phyloP scores from a whole-genome alignment of 2,888 invertebrate genomes.

The Zhengitettix transpicula region DNA sequence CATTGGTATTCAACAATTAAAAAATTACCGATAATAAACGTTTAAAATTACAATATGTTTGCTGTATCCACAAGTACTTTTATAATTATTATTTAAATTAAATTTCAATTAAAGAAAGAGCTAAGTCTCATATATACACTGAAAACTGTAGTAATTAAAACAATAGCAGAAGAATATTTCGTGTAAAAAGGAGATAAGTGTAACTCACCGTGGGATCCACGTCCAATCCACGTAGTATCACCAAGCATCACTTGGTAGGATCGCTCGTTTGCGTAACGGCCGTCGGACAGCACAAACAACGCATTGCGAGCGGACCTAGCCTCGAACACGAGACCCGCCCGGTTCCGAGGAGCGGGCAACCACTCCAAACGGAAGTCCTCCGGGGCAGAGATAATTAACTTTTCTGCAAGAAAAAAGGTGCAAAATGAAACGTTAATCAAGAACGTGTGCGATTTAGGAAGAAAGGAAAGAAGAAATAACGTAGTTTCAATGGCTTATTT shows the following conservation, averaged over 20 bases:
- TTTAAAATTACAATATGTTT: no score
- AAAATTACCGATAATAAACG: no score
- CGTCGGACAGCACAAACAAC: constrained; percentile 39
- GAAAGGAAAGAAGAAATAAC: no score
- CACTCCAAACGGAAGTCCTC: constrained; percentile 48
- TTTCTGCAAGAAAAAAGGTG: constrained; percentile 34
- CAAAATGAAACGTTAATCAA: no score
- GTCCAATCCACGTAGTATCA: constrained; percentile 43
- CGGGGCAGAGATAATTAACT: constrained; percentile 41
- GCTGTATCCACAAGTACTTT: no score
- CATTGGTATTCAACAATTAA: no score
- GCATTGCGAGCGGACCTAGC: constrained; percentile 37
- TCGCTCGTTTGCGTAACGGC: constrained; percentile 35
- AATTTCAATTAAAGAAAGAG: no score
- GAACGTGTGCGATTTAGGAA: not conserved
- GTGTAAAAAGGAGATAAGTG: not conserved
- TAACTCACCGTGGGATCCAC: constrained; percentile 42
- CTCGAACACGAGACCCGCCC: constrained; percentile 44
- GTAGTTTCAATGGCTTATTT: no score
- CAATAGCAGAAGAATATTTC: no score
- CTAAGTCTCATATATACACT: no score
- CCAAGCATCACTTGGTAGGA: constrained; percentile 46
- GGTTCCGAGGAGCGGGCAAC: constrained; percentile 43
- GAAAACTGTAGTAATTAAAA: no score
- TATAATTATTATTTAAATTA: no score